Evolutionary conservation across 1,140 invertebrate species (phyloP).

Genomic region (Leptopilina boulardi): DNA sequence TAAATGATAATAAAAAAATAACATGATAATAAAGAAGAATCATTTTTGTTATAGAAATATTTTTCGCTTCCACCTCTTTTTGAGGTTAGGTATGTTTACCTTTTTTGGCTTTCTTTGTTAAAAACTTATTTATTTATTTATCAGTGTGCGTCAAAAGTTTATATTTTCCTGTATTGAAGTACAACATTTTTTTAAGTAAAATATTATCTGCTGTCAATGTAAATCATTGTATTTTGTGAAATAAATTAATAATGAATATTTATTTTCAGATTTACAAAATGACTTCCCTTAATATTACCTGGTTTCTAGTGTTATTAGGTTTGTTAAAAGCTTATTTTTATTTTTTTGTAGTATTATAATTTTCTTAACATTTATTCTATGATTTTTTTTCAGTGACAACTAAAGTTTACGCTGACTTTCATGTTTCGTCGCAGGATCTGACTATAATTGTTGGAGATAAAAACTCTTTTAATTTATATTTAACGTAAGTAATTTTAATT

Average conservation of each 20-base stretch:
- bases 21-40: conserved; percentile 1
- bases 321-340: conserved; percentile 19
- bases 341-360: not conserved
- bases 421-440: conserved; percentile 69
- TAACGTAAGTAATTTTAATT: conserved; percentile 62
- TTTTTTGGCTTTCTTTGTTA: not conserved
- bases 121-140: not conserved
- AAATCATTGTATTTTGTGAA: not conserved
- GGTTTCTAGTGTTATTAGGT: conserved; percentile 47
- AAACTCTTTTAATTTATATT: conserved; percentile 63
- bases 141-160: not conserved
- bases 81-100: conserved; percentile 1
- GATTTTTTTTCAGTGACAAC: conserved; percentile 51
- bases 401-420: conserved; percentile 50
- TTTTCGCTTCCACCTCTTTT: not conserved
- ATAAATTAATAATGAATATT: not conserved
- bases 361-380: not conserved
- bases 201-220: no score
- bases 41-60: not conserved
- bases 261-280: conserved; percentile 36
- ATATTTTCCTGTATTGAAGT: not conserved
- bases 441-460: conserved; percentile 65
- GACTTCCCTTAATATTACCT: conserved; percentile 27
- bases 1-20: not conserved
- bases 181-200: not conserved